These are phyloP conservation scores for Nephrocerus scutellatus DNA, from an alignment of 2,888 invertebrate species.

Conservation along the genomic window DNA sequence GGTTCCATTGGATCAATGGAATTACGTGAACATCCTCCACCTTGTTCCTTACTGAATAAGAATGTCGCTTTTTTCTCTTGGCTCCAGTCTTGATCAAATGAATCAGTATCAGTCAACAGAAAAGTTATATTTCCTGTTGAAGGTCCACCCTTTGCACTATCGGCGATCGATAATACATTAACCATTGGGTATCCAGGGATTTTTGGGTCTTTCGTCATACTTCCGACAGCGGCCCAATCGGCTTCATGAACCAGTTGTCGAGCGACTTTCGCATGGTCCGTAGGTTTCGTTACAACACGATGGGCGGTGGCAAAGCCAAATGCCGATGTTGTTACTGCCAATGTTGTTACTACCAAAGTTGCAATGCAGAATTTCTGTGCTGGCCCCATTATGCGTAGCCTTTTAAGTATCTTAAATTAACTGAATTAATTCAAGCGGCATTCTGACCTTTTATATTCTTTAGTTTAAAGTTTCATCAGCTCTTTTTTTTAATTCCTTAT, in stretches of 20 bases:
- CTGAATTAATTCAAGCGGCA: no score
- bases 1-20: slow-evolving; percentile 47
- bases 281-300: slow-evolving; percentile 13
- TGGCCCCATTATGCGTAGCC: no score
- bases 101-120: slow-evolving; percentile 43
- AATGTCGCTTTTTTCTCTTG: slow-evolving; percentile 40
- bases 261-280: slow-evolving; percentile 42
- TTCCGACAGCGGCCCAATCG: slow-evolving; percentile 44
- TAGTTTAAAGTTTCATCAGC: no score
- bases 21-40: slow-evolving; percentile 31
- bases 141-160: slow-evolving; percentile 27
- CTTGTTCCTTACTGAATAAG: slow-evolving; percentile 40
- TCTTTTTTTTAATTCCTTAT: no score
- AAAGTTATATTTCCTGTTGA: slow-evolving; percentile 45
- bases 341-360: no score
- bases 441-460: no score
- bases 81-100: slow-evolving; percentile 43
- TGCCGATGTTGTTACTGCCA: no score
- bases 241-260: slow-evolving; percentile 40
- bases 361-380: no score
- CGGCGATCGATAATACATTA: slow-evolving; percentile 46
- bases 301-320: no score
- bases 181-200: slow-evolving; percentile 45
- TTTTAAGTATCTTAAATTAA: no score
- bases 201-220: slow-evolving; percentile 35